phyloP scores from a whole-genome alignment of 2,797 vertebrate genomes.

The Gallinago stenura region DNA sequence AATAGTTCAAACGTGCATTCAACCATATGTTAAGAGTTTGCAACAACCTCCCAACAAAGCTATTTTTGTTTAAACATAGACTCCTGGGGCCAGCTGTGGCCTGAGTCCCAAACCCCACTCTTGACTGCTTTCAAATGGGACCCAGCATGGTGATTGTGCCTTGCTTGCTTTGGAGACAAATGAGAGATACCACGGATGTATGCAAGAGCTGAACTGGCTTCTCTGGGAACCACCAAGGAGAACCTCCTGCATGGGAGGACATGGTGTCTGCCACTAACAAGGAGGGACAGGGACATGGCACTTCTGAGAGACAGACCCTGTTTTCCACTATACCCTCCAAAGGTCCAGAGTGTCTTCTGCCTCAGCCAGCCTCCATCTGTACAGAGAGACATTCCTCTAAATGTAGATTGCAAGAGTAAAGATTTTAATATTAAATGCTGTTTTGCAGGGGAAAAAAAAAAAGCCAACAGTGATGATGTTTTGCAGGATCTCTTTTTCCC shows the following conservation, averaged over 20 bases:
- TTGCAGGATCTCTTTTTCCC: constrained; percentile 37
- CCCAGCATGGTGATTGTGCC: neutral
- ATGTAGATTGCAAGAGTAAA: neutral
- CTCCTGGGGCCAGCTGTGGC: neutral
- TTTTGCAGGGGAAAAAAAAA: neutral
- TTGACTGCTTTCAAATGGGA: rapidly evolving
- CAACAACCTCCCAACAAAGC: neutral
- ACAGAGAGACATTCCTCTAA: neutral
- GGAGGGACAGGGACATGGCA: rapidly evolving
- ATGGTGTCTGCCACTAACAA: neutral
- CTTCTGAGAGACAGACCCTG: neutral
- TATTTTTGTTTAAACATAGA: neutral
- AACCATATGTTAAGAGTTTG: neutral
- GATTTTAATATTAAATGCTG: neutral
- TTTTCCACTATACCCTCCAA: neutral
- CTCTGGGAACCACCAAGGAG: neutral
- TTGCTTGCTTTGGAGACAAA: neutral
- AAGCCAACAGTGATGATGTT: neutral
- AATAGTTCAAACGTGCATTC: neutral
- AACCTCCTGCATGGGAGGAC: neutral
- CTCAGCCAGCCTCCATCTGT: neutral
- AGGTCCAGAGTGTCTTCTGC: neutral
- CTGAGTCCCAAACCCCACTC: neutral
- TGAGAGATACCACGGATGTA: rapidly evolving
- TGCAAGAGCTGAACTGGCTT: neutral